Percentiles rank a stretch among this genome's conserved stretches.
Evolutionary conservation across 2,113 vertebrate genomes (phyloP).

Genomic region (Balaeniceps rex): DNA sequence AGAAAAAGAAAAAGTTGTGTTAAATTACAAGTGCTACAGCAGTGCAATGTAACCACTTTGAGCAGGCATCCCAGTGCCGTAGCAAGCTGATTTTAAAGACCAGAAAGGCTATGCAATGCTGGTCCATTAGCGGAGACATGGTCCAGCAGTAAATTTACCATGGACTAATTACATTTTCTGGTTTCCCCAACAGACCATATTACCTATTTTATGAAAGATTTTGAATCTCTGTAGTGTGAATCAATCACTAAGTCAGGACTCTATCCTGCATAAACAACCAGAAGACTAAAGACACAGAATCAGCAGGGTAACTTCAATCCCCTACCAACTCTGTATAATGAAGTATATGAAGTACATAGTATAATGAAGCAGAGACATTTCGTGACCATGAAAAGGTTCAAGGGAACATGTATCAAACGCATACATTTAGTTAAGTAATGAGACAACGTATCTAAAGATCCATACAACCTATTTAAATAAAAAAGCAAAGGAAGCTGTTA

Average conservation of each 20-base stretch:
- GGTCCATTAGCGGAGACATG: slow-evolving; percentile 62
- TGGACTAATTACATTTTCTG: slow-evolving; percentile 65
- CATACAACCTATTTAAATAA: not conserved
- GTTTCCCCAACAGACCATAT: slow-evolving; percentile 1
- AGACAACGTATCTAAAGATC: not conserved
- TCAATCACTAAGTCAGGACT: not conserved
- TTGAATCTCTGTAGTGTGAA: not conserved
- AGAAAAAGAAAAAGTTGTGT: slow-evolving; percentile 56
- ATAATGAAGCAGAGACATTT: not conserved
- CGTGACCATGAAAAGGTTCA: not conserved
- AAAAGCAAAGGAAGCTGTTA: not conserved
- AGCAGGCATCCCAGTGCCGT: not conserved
- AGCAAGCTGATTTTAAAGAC: slow-evolving; percentile 42
- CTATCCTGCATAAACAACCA: not conserved
- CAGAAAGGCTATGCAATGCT: not conserved
- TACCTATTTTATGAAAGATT: slow-evolving; percentile 54
- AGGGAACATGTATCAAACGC: not conserved
- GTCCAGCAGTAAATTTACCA: slow-evolving; percentile 51
- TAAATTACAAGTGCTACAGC: slow-evolving; percentile 47
- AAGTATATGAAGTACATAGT: not conserved
- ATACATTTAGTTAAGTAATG: not conserved
- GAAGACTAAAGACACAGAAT: not conserved
- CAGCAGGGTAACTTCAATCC: not conserved
- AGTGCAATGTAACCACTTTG: not conserved
- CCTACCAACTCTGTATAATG: not conserved